Evolutionary conservation across 2,797 vertebrate species (phyloP).

Genomic region (Cyprinodon diabolis): DNA sequence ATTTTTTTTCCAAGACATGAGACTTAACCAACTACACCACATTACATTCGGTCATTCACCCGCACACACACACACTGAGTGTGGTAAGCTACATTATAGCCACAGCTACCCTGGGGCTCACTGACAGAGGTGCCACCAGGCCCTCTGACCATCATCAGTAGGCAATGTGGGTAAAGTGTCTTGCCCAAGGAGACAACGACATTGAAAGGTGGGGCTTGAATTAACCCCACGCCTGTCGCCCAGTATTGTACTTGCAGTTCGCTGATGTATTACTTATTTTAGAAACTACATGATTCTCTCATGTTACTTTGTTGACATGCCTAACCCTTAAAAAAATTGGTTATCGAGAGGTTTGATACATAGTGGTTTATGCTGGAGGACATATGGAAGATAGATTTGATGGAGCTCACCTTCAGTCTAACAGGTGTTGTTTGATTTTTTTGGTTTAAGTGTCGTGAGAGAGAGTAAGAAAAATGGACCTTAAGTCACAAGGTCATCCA

Average conservation of each 20-base stretch:
- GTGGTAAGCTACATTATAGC: no score
- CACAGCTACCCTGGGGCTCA: no score
- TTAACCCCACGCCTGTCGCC: no score
- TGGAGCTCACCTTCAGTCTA: conserved; percentile 41
- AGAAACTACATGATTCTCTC: conserved; percentile 11
- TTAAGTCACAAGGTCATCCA: conserved; percentile 31
- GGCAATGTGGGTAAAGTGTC: no score
- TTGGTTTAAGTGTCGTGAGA: conserved; percentile 2
- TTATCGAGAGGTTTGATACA: conserved; percentile 53
- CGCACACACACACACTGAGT: no score
- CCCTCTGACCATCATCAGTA: no score
- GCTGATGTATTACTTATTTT: conserved; percentile 63
- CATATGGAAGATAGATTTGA: conserved; percentile 51
- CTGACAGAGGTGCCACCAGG: no score
- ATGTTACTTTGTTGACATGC: background rate
- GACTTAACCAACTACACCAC: no score
- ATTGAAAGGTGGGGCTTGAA: no score
- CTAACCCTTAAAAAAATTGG: conserved; percentile 19
- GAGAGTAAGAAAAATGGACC: conserved; percentile 14
- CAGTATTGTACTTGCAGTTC: conserved; percentile 52
- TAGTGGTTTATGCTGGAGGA: conserved; percentile 30
- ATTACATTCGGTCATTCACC: no score
- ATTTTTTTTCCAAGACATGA: no score
- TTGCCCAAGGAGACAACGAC: no score
- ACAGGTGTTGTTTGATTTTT: conserved; percentile 34